Base-by-base conservation (phyloP, 2,888 invertebrate species). In the Cyrtodaria siliqua region DNA sequence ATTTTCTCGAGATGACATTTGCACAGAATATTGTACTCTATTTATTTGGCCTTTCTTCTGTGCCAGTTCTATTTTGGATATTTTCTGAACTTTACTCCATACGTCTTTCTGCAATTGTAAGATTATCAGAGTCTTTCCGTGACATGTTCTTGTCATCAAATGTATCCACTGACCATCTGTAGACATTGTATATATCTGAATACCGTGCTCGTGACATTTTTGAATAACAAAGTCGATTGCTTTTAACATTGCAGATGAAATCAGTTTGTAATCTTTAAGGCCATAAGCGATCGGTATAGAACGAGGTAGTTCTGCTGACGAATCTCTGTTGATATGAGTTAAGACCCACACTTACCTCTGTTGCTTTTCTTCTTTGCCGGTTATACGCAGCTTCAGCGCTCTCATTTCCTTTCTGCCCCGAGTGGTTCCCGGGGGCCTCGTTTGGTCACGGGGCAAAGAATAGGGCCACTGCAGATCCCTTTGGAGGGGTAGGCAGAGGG, bases 291-390 rank as follows among this genome's bases (percentile, higher is more conserved):
- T 47, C 16, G 55, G 64, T 24, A 66, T n/a, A n/a, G 52, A 40
- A 27, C 64, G 56, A 3, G 64, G 64, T n/a, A 44, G 40, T 27
- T 66, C 55, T n/a, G 2, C 2, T 23, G 20, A n/a, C 8, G 56
- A 66, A 40, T 66, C 56, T 24, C 64, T 40, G 20, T 56, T 16
- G 3, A 23, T 44, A 33, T 66, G 14, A 16, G 55, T 66, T 29
- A 66, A 33, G 8, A 66, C 64, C 64, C 64, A 66, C 12, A 66
- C 64, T 66, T 12, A 66, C 29, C 26, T 66, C 55, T 12, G 64
- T 55, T 18, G 64, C 55, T 27, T 55, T 55, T 18, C 40, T 16
- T 16, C 64, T 14, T n/a, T 40, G 14, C 56, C 9, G 18, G 33
- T 50, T n/a, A 50, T 63, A 27, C 53, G 27, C 29, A 16, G n/a